Evolutionary conservation across 2,797 vertebrate species (phyloP), one percentile per base, ranked within the genome.

Genomic region (Bovichtus variegatus): DNA sequence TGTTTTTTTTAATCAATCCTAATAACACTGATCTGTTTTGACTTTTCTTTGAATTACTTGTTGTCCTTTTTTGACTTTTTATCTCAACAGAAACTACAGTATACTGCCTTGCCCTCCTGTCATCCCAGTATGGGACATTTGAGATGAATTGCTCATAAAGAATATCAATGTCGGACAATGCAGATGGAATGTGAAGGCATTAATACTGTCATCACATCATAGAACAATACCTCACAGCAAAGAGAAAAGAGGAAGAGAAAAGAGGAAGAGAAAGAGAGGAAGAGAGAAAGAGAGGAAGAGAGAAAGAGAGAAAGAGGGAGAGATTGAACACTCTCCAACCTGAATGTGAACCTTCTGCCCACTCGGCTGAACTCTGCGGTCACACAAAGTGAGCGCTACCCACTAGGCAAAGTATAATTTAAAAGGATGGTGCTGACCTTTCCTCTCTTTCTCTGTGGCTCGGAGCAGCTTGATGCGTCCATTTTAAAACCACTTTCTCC

Each of bases 401-500:
- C 87, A 89, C 57, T 15, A 80, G 77, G 67, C 63, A 34, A 87
- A 70, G 83, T 83, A 83, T 89, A 85, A 88, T 91, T 89, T 87
- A 80, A 89, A 89, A 86, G 67, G 86, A 91, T 78, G 58, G 58
- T 29, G 27, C 55, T 88, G 87, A 91, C 87, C 85, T 89, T 84
- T 91, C 78, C 81, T 86, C 75, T 74, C 29, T 84, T 51, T 65
- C 65, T 78, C 75, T 36, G 62, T 67, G 73, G 65, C 76, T 72
- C 27, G 49, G 61, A 80, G 81, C 81, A 71, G 79, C 75, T 86
- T 82, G 70, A 84, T 87, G 79, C 44, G 0, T 82, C 80, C 81
- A 78, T 84, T 83, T 80, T 64, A 77, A 80, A 87, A 89, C 47
- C 78, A 76, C 80, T 83, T 63, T 84, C 64, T 74, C 53, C 31